Evolutionary conservation across 1,140 invertebrate species (phyloP), one percentile per base, ranked within the genome.

Genomic region (Planococcus citri): DNA sequence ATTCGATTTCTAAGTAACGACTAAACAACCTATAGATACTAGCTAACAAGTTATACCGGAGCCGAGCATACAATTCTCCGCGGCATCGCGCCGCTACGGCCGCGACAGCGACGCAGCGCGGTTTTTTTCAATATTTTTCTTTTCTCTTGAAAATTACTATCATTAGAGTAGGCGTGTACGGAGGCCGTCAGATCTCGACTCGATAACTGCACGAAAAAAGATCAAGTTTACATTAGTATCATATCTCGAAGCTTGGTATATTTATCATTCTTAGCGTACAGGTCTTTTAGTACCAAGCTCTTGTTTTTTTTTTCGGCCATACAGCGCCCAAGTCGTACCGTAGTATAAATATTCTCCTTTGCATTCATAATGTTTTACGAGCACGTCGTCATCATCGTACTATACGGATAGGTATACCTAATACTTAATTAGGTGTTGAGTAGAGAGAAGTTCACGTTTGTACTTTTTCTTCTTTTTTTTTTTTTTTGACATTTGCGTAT

Each of bases 151-250:
- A 64, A 64, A 64, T 64, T 64, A 64, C 60, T 64, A 64, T 64
- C 60, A 64, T 64, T 64, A 64, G 60, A 25, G 60, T 64, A 20
- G 60, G 60, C 60, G 60, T 64, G 60, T 64, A 64, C 60, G 60
- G 60, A 64, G 60, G 60, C 60, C 60, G 60, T 64, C 60, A 64
- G 60, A 64, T 64, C 25, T 64, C 60, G 60, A 64, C 60, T 64
- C 25, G 60, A 64, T 64, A 64, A 64, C 60, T 64, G 60, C 60
- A 64, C 60, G 60, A 64, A 64, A 64, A 64, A 64, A 64, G 60
- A 64, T 64, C 60, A 64, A 64, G 60, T 64, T 64, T 64, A 64
- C 60, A 64, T 64, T 64, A 64, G 60, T 64, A 64, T 64, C 60
- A 64, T 64, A 24, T 64, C 22, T 64, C 17, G 22, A 27, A 64